Base-by-base conservation (phyloP, 2,888 invertebrate genomes). In the Hyalella azteca region DNA sequence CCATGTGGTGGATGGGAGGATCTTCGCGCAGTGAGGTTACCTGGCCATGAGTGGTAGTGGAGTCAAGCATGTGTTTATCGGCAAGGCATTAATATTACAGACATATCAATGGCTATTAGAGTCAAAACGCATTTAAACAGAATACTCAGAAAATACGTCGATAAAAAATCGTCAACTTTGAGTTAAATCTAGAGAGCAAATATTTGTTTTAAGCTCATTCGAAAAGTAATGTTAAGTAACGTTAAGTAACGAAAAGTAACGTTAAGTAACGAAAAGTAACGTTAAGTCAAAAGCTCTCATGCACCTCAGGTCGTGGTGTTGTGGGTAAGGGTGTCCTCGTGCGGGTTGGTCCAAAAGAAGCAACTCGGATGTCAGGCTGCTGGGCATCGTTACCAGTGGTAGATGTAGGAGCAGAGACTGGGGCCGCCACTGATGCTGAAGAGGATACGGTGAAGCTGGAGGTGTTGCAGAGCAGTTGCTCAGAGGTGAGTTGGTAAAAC, bases 401-500 rank as follows among this genome's bases (percentile, higher is more conserved):
- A 32, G 66, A 32, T 0, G 26, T 22, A 75, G 79, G 11, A 48
- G 80, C 15, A 48, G 11, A 11, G 76, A 11, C 9, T 36, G 29
- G 11, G 29, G 22, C 13, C 59, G 22, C 77, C 59, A 59, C 39
- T 26, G 40, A 40, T n/a, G 77, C 39, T 11, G 78, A 50, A n/a
- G 79, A 75, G 7, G n/a, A 78, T 22, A 36, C 60, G 77, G 22
- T 77, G 22, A 45, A 75, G 45, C 39, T 39, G 5, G 75, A 45
- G 45, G 75, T 75, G 75, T 75, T 60, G 66, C 83, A 83, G 26
- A 73, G 60, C 29, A 83, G 77, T 19, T 85, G 96, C 86, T 92
- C 93, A 0, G 93, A 92, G 87, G 93, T 92, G 85, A 96, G 94
- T 86, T 93, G 94, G 87, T 95, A 95, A 88, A 96, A 95, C 49